Base-by-base conservation (phyloP, 2,888 invertebrate species). In the Drosophila picticornis region DNA sequence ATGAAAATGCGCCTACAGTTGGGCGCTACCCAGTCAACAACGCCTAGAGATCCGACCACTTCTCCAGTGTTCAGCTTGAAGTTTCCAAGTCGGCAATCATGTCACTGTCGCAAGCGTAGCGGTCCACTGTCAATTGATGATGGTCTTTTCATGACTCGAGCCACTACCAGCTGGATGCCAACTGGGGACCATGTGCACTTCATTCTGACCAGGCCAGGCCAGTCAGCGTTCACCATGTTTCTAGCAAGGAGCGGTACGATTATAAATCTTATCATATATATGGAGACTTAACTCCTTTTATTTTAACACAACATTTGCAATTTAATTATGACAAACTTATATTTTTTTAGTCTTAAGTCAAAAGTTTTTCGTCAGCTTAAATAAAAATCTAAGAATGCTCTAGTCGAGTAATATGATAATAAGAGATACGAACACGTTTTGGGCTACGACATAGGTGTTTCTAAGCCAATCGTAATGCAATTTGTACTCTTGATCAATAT, bases 51-150 rank as follows among this genome's bases (percentile, higher is more conserved):
- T 38, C 53, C 38, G 31, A 34, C 32, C 64, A 53, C 56, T 53
- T 40, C 46, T 48, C 51, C 64, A 64, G 60, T 34, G 34, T 27
- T 36, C 55, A 55, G 11, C 34, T 46, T 25, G 34, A 32, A 55
- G 34, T 16, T 19, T 48, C 19, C 19, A 46, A 83, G 67, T 81
- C 78, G 72, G 73, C 88, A 86, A 82, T 90, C 87, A 88, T 82
- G 88, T 85, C 90, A 88, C 75, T 89, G 88, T 89, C 88, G 46
- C 48, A 38, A 65, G 57, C 66, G 43, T 84, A 84, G 87, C 89
- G 84, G 84, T 83, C 71, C 67, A 57, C 85, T 84, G 88, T 88
- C 90, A 90, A 78, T 84, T 80, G 75, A 74, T 70, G 69, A 66
- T 63, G 56, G 67, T 59, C 51, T 65, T 48, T 66, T 29, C 55